A percentile compares a stretch with the other conserved stretches of the same genome.
These are phyloP conservation scores for Pseudomyrmex dendroicus DNA, from an alignment of 1,140 invertebrate species.

Conservation along the genomic window DNA sequence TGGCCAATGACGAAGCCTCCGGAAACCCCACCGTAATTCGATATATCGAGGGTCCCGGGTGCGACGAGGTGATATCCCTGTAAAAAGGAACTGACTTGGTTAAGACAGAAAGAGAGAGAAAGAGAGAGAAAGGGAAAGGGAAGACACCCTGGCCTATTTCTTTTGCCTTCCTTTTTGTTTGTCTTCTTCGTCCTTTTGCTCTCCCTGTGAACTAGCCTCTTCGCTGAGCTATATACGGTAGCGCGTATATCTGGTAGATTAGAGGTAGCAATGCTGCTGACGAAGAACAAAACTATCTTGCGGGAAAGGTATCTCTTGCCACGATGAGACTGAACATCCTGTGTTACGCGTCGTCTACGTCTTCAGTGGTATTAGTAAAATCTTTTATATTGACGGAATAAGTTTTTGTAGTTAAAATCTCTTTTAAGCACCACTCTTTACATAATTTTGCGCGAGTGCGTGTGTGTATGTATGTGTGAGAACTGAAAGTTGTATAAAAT, in stretches of 20 bases:
- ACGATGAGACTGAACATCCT: constrained; percentile 68
- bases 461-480: no score
- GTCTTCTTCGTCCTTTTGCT: constrained; percentile 53
- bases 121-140: no score
- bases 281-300: constrained; percentile 67
- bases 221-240: constrained; percentile 66
- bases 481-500: not conserved
- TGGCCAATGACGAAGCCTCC: constrained; percentile 66
- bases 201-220: constrained; percentile 18
- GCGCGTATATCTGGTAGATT: constrained; percentile 67
- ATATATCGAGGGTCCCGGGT: constrained; percentile 63
- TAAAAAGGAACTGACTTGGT: constrained; percentile 38
- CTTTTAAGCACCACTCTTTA: no score
- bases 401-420: no score
- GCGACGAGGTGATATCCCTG: constrained; percentile 59
- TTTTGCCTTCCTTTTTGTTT: constrained; percentile 26
- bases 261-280: constrained; percentile 62
- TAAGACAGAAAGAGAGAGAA: not conserved
- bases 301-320: constrained; percentile 70
- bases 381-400: not conserved
- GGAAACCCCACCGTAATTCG: constrained; percentile 72
- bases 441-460: no score
- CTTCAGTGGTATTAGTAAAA: not conserved
- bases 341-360: constrained; percentile 73
- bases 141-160: constrained; percentile 31